Evolutionary conservation across 2,113 vertebrate genomes (phyloP), one percentile per base, ranked within the genome.

Genomic region (Brachionichthys hirsutus): DNA sequence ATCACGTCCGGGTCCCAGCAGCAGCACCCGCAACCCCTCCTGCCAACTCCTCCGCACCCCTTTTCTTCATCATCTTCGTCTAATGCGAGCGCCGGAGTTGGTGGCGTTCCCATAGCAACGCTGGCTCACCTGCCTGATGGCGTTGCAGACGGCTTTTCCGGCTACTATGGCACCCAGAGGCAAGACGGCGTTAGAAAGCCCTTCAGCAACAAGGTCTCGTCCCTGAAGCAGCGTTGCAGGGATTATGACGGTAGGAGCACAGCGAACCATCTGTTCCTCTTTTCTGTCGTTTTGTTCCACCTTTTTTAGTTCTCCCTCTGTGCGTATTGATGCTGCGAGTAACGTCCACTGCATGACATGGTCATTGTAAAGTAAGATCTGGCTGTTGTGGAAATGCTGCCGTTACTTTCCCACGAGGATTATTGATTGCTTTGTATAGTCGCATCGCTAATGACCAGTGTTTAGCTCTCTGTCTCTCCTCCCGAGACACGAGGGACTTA

Each of bases 91-190:
- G 90, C 93, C 2, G 89, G 91, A 79, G 89, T 87, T 14, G 94
- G 92, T 17, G 89, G 92, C 53, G 88, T 93, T 87, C 92, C 95
- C 55, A 84, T 94, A 55, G 90, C 92, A 9, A 94, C 94, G 67
- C 90, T 90, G 57, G 94, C 94, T 1, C 97, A 95, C 90, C 93
- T 96, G 76, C 94, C 96, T 0, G 95, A 98, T 73, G 97, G 91
- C 88, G 96, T 95, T 44, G 95, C 95, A 1, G 95, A 99, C 90
- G 97, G 94, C 88, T 98, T 96, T 95, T 95, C 95, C 15, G 92
- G 92, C 90, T 99, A 87, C 91, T 99, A 93, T 42, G 90, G 90
- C 81, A 91, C 92, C 78, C 95, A 94, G 62, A 92, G 89, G 82
- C 77, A 75, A 67, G 95, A 94, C 65, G 89, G 92, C 1, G 40